Evolutionary conservation across 2,113 vertebrate species (phyloP).

Genomic region (Myrmophylax atrothorax): DNA sequence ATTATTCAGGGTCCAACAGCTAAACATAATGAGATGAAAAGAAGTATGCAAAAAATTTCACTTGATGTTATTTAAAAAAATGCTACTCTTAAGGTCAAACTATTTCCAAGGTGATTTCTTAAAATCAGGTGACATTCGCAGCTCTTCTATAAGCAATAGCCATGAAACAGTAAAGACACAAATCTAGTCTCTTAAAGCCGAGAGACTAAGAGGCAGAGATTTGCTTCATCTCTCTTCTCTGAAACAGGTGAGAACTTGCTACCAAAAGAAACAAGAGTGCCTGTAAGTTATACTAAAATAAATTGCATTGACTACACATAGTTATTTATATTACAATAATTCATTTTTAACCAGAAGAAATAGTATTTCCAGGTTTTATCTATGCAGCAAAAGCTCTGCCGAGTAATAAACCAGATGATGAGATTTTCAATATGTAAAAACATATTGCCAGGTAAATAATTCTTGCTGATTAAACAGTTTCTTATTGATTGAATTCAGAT

Average conservation of each 20-base stretch:
- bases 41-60: background rate
- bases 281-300: background rate
- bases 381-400: background rate
- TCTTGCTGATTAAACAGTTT: constrained; percentile 49
- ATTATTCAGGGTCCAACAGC: background rate
- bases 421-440: constrained; percentile 36
- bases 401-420: constrained; percentile 2
- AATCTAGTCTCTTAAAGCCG: background rate
- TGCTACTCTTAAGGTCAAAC: background rate
- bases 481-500: constrained; percentile 50
- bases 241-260: background rate
- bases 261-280: background rate
- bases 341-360: background rate
- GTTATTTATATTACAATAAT: background rate
- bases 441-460: constrained; percentile 43
- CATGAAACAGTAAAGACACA: background rate
- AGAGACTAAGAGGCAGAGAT: background rate
- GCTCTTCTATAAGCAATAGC: background rate
- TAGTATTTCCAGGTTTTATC: background rate
- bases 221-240: background rate
- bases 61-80: background rate
- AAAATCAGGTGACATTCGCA: background rate
- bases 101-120: background rate
- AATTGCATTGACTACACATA: background rate
- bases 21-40: constrained; percentile 8